A percentile compares a stretch with the other conserved stretches of the same genome.
phyloP scores from a whole-genome alignment of 2,888 invertebrate species.

The Galerucella pusilla region DNA sequence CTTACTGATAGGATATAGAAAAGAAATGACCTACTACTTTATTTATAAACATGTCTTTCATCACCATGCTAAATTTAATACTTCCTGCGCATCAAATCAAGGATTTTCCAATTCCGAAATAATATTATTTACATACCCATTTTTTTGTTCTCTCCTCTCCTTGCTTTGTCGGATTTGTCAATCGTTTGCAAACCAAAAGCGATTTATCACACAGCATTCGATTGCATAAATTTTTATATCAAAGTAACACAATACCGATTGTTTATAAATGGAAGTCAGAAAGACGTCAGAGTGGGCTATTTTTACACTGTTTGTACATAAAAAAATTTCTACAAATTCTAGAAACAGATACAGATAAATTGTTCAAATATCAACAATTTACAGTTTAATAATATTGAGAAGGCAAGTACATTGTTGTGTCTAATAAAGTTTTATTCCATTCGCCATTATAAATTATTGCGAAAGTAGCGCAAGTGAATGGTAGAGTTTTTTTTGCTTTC shows the following conservation, averaged over 20 bases:
- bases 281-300: conserved; percentile 23
- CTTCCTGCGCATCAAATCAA: not conserved
- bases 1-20: too few species aligned
- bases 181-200: conserved; percentile 1
- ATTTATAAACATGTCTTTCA: too few species aligned
- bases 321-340: not conserved
- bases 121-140: not conserved
- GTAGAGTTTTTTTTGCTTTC: too few species aligned
- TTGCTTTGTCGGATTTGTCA: not conserved
- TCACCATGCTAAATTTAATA: not conserved
- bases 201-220: conserved; percentile 15
- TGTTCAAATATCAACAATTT: not conserved
- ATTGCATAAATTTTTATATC: conserved; percentile 30
- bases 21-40: too few species aligned
- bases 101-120: not conserved
- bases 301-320: conserved; percentile 7
- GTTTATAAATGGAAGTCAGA: conserved; percentile 10
- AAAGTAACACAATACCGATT: conserved; percentile 23
- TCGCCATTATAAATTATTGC: too few species aligned
- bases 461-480: too few species aligned
- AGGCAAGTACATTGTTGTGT: not conserved
- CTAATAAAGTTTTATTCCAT: not conserved
- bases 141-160: not conserved
- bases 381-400: not conserved
- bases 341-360: conserved; percentile 14